Base-by-base conservation (phyloP, 2,113 vertebrate genomes). In the Corvus cornix region DNA sequence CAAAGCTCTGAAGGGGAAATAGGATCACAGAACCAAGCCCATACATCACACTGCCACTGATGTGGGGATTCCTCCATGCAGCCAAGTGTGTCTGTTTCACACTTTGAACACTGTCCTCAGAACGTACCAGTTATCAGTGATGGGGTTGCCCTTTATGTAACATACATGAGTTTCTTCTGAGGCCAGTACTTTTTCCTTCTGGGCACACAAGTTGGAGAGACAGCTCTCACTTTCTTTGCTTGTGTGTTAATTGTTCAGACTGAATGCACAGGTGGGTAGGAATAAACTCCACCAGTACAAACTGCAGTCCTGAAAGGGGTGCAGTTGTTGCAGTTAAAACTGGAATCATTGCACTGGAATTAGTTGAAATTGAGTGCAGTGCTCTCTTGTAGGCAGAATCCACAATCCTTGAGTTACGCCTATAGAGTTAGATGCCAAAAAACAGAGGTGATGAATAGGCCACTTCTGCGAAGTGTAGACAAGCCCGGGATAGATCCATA, bases 1-100 rank as follows among this genome's bases (percentile, higher is more conserved):
- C 3, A 1, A 30, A 72, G 51, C n/a, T 88, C 69, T 43, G 20
- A 63, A 67, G 7, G 13, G 49, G 20, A 88, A 64, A 51, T 2
- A 37, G 39, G 17, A n/a, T 82, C 23, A n/a, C 12, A 37, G 26
- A 73, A 46, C 26, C 7, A 90, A 59, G 49, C 4, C 24, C 14
- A 10, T 0, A 52, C 51, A 33, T 59, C 49, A 35, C 28, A 28
- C 5, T 30, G 73, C 5, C 5, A 15, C 0, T 17, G 33, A 35
- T n/a, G 22, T 33, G 35, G 22, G 3, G 3, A 22, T 46, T 87
- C 24, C 51, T 51, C n/a, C 11, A 14, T 28, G 19, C 35, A 60
- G 41, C 39, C 35, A 13, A 0, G 0, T 12, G 23, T 16, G 22
- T 22, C 30, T 24, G 10, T 33, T 28, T 33, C 7, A 7, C 19